Percentiles rank a stretch among this genome's conserved stretches.
These are phyloP conservation scores for Bombus sylvicola DNA, from an alignment of 1,140 invertebrate species.

Conservation along the genomic window DNA sequence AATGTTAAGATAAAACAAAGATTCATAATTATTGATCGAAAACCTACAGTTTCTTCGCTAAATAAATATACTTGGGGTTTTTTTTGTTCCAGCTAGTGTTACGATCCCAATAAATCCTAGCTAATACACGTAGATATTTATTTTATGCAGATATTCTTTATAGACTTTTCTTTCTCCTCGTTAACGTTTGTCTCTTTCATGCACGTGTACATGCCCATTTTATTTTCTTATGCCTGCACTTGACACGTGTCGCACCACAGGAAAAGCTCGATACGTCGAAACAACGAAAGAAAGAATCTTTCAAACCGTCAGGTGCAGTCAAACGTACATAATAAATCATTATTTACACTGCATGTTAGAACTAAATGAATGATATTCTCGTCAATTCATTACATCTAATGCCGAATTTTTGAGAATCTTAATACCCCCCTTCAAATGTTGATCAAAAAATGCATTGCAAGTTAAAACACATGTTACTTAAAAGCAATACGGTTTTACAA, in stretches of 20 bases:
- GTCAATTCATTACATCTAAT: conserved; percentile 21
- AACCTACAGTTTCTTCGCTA: conserved; percentile 40
- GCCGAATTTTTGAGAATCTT: not conserved
- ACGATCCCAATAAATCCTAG: conserved; percentile 64
- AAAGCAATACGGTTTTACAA: conserved; percentile 52
- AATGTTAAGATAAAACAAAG: conserved; percentile 54
- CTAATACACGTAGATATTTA: conserved; percentile 70
- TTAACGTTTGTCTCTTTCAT: conserved; percentile 38
- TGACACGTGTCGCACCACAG: conserved; percentile 39
- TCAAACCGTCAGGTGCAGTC: conserved; percentile 25
- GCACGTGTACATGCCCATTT: conserved; percentile 32
- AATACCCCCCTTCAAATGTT: not conserved
- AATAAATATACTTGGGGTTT: conserved; percentile 67
- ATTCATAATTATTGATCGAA: conserved; percentile 52
- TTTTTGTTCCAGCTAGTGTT: conserved; percentile 43
- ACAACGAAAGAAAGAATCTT: conserved; percentile 20
- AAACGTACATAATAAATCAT: conserved; percentile 53
- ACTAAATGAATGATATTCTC: conserved; percentile 40
- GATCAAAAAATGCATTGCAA: conserved; percentile 38
- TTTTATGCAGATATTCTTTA: conserved; percentile 53
- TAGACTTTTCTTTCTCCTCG: conserved; percentile 31
- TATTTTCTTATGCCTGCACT: conserved; percentile 4
- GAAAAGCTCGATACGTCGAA: conserved; percentile 30
- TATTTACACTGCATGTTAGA: conserved; percentile 58
- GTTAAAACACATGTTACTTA: conserved; percentile 49